phyloP scores from a whole-genome alignment of 2,113 vertebrate genomes.

The Stegastes partitus region DNA sequence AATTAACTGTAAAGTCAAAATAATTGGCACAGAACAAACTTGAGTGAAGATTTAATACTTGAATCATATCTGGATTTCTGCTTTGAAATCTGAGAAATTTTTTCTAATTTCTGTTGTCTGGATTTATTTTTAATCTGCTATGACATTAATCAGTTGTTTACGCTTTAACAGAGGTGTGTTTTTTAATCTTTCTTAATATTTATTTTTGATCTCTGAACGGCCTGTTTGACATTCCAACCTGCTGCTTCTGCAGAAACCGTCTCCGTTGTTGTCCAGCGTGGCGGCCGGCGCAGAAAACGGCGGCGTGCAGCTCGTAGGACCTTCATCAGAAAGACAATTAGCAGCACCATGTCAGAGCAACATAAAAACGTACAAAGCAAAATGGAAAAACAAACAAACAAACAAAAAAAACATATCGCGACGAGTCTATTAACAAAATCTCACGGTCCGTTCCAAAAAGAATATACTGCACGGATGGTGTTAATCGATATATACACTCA shows the following conservation, averaged over 20 bases:
- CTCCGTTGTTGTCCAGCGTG: constrained; percentile 44
- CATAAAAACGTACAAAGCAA: constrained; percentile 50
- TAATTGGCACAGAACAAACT: no score
- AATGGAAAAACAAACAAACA: constrained; percentile 15
- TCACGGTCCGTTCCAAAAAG: constrained; percentile 40
- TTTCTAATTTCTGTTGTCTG: no score
- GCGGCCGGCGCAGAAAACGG: background rate
- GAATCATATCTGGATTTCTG: no score
- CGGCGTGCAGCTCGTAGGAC: constrained; percentile 13
- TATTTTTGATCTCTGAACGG: background rate
- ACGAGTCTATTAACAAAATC: constrained; percentile 59
- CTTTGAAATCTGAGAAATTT: no score
- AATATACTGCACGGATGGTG: constrained; percentile 56
- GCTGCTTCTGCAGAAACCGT: background rate
- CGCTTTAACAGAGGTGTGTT: no score
- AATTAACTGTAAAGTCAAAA: no score
- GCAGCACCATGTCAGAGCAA: constrained; percentile 68
- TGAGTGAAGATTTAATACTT: no score
- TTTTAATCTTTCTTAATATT: no score
- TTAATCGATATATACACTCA: constrained; percentile 61
- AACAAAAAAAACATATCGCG: background rate
- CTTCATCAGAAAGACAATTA: constrained; percentile 32
- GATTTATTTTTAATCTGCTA: no score
- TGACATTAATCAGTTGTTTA: no score
- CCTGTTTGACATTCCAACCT: background rate